These are phyloP conservation scores for Athripsodes cinereus DNA, from an alignment of 2,888 invertebrate species.

Conservation along the genomic window DNA sequence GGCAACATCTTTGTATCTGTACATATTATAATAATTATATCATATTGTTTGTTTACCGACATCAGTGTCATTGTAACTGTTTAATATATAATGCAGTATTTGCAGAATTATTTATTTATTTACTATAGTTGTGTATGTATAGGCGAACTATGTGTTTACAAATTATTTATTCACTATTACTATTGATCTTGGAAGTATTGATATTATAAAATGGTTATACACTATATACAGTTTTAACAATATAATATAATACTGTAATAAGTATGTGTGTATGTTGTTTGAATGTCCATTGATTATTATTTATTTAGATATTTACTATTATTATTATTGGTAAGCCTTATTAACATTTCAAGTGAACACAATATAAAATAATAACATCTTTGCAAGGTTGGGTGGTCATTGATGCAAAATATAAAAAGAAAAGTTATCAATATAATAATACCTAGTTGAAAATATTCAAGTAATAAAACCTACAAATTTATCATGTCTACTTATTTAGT, in stretches of 20 bases:
- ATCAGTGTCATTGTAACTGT: too few species aligned
- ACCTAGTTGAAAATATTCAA: constrained; percentile 15
- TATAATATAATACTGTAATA: too few species aligned
- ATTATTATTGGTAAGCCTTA: not conserved
- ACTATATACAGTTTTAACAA: too few species aligned
- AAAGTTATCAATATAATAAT: constrained; percentile 7
- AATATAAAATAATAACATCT: constrained; percentile 4
- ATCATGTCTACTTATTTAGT: constrained; percentile 25
- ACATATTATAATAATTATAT: too few species aligned
- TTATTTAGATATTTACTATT: too few species aligned
- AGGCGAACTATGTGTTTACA: too few species aligned
- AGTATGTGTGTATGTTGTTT: constrained; percentile 10
- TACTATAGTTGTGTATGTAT: constrained; percentile 18
- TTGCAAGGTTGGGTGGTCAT: not conserved
- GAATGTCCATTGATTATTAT: too few species aligned
- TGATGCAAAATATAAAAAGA: too few species aligned
- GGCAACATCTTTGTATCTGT: constrained; percentile 15
- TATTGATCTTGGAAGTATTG: constrained; percentile 6
- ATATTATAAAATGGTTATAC: not conserved
- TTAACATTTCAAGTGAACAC: constrained; percentile 16
- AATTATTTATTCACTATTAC: too few species aligned
- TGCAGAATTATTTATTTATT: constrained; percentile 12
- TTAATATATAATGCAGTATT: not conserved
- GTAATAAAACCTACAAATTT: constrained; percentile 22
- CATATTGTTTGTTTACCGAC: too few species aligned